phyloP scores from a whole-genome alignment of 1,140 invertebrate species.

The Dendrolimus punctatus region DNA sequence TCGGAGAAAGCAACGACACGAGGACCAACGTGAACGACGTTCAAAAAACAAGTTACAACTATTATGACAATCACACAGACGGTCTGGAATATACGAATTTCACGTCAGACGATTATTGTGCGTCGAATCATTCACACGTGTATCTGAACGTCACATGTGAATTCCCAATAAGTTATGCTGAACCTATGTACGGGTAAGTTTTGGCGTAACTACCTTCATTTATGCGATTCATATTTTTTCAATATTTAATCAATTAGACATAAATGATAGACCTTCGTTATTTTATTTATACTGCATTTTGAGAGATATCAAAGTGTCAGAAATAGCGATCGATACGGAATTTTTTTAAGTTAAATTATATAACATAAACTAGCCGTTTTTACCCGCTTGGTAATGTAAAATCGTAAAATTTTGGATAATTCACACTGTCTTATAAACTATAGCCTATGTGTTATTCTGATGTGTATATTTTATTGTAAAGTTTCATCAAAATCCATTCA shows the following conservation, averaged over 20 bases:
- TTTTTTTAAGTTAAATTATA: too few species aligned
- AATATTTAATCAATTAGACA: constrained; percentile 6
- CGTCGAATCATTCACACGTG: constrained; percentile 50
- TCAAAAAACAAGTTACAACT: constrained; percentile 32
- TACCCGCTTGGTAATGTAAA: too few species aligned
- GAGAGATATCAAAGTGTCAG: too few species aligned
- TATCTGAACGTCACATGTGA: constrained; percentile 77
- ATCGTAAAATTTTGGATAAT: too few species aligned
- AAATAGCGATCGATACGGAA: too few species aligned
- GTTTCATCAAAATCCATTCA: too few species aligned
- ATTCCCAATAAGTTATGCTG: constrained; percentile 78
- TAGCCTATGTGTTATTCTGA: too few species aligned
- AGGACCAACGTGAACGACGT: constrained; percentile 15
- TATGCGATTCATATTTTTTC: neutral
- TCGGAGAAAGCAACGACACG: constrained; percentile 14
- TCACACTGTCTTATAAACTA: too few species aligned
- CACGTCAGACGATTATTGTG: constrained; percentile 47
- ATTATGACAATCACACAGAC: constrained; percentile 36
- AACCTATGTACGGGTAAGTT: constrained; percentile 77
- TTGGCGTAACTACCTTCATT: neutral
- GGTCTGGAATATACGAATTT: constrained; percentile 44
- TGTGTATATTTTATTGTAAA: too few species aligned
- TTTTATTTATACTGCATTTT: too few species aligned
- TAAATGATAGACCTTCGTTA: neutral
- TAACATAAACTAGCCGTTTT: too few species aligned